Base-by-base conservation (phyloP, 2,888 invertebrate genomes). In the Pocota personata region DNA sequence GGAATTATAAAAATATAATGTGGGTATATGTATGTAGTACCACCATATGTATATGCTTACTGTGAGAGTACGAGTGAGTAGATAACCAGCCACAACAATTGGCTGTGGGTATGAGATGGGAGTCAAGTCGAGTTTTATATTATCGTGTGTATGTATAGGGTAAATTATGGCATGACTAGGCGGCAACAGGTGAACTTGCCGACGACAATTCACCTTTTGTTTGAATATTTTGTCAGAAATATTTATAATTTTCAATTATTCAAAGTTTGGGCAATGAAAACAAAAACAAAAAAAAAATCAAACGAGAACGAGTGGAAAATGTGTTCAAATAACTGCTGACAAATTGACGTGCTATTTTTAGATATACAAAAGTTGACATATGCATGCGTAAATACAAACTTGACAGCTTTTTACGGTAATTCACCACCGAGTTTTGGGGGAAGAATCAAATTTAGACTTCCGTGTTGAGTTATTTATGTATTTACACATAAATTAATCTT, bases 141-240 rank as follows among this genome's bases (percentile, higher is more conserved):
- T n/a, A 10, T 8, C 48, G 5, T 40, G 12, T 30, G n/a, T 16
- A 10, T 66, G 24, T 32, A 40, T 40, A 12, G 12, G n/a, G 76
- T 69, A 80, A 83, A 83, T 58, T 40, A 46, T 46, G 62, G 40
- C 75, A 80, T 66, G 75, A 75, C 64, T 75, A 58, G 69, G 69
- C 84, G 69, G 69, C 84, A 84, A 84, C 84, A 84, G 80, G 80
- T 84, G 80, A 80, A 79, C 14, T 78, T 55, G 16, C 55, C 40
- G 27, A 37, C 14, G 46, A 52, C 66, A 67, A 43, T 62, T 16
- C 50, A 62, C 46, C 37, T 69, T 52, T 67, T 66, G 24, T 73
- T 69, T 21, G 40, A 40, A 43, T 64, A 14, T 60, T n/a, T 71
- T 43, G 32, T 58, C 14, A 50, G 19, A 75, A 55, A 58, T 66